phyloP scores from a whole-genome alignment of 2,888 invertebrate species.

The Diaperis boleti region DNA sequence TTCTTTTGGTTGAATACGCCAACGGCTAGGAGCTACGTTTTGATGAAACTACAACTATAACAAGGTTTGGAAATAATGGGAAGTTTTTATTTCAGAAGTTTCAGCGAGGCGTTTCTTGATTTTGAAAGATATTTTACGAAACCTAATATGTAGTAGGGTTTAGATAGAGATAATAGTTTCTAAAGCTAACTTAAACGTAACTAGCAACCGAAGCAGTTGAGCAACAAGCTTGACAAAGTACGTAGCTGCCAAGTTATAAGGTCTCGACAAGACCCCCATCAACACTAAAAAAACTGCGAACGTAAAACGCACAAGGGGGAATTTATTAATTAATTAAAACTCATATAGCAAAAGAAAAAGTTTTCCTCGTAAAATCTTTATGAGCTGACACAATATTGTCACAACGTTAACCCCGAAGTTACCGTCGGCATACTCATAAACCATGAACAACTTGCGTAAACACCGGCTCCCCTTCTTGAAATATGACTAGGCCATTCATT shows the following conservation, averaged over 20 bases:
- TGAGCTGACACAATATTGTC: not conserved
- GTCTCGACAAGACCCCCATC: no score
- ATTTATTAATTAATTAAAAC: not conserved
- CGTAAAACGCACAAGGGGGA: no score
- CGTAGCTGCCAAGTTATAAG: no score
- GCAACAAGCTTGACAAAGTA: no score
- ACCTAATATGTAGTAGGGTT: no score
- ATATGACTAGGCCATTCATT: not conserved
- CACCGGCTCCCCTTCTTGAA: not conserved
- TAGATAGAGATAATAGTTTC: no score
- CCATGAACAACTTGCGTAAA: not conserved
- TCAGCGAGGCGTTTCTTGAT: no score
- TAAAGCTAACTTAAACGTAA: no score
- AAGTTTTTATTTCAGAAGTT: not conserved
- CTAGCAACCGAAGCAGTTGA: no score
- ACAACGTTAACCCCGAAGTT: not conserved
- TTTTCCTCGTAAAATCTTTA: not conserved
- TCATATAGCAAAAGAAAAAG: not conserved
- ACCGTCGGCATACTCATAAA: not conserved
- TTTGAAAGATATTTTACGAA: no score
- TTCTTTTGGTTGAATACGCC: not conserved
- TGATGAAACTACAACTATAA: not conserved
- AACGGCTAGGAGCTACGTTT: no score
- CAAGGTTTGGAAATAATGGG: not conserved
- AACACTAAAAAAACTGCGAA: no score